Evolutionary conservation across 2,888 invertebrate species (phyloP), one percentile per base, ranked within the genome.

Genomic region (Lepidonotus clava): DNA sequence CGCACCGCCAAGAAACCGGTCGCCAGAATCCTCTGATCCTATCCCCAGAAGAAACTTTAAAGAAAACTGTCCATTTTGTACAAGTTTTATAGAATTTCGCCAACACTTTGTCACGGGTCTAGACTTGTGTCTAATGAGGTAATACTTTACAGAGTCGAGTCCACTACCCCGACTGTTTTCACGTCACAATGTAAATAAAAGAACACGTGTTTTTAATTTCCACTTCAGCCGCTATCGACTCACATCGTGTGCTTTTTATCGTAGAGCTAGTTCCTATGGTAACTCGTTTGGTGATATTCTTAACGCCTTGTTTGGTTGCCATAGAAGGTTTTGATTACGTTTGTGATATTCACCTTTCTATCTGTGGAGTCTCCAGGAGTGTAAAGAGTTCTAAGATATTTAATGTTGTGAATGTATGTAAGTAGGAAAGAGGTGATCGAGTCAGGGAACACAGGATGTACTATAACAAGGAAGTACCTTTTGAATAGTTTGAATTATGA

Each of bases 291-390:
- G 71, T 71, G 71, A 71, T 71, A 71, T 71, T 71, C 38, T 71
- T 71, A 11, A 71, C 14, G 32, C 66, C 66, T 24, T 71, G 71
- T 71, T 71, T 34, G 71, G 71, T 71, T 71, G 38, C 71, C 71
- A 71, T 71, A 71, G 71, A 38, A 71, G 0, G 36, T 18, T 71
- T 71, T 34, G 36, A 71, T 34, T 71, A 38, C 71, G 34, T 71
- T 32, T 38, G 38, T 71, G 38, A 71, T 71, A 71, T 71, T 71
- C 71, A 71, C 71, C 71, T 71, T 71, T 71, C 71, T 71, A 71
- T 71, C 46, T 46, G 46, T 11, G 8, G 8, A 61, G 61, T 61
- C 61, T 28, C 61, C 61, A 24, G 4, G 24, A 4, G 61, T 61
- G 61, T 61, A 61, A 18, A 61, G 24, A 61, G 61, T 61, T 61